Base-by-base conservation (phyloP, 2,797 vertebrate genomes). In the Clarias fuscus region DNA sequence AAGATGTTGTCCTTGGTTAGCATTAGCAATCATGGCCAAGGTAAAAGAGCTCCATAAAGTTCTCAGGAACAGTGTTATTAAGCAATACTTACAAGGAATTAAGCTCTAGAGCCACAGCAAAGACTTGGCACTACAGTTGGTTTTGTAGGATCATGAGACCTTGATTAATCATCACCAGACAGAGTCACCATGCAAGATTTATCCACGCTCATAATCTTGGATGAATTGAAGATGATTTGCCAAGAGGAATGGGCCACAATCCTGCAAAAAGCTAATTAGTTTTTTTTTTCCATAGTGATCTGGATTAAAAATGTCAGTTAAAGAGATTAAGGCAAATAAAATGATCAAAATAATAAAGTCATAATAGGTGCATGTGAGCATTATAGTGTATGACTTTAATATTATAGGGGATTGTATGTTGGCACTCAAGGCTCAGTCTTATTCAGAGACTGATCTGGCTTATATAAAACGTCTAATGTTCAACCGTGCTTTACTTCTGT, bases 221-320 rank as follows among this genome's bases (percentile, higher is more conserved):
- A 40, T 14, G 62, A 68, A 56, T 56, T 27, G 64, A 68, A 68
- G 64, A 56, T 68, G 80, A 68, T 82, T 70, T 82, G 64, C 80
- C 80, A 68, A 70, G 64, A 53, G 18, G 8, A 82, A 67, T 2
- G 43, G 33, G 43, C 79, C 78, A 65, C 78, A 65, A n/a, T 80
- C 22, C n/a, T 56, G 40, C 64, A 68, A 68, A 82, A 53, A 68
- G 43, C 48, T 56, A 68, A 68, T 82, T 20, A 33, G 1, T 11
- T 65, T 13, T 37, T 37, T 37, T 37, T 37, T 33, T 48, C n/a
- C 17, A 43, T 48, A 13, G 40, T 1, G 40, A 70, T 43, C 33
- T 27, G 11, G 64, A 56, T 82, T 56, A 56, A 43, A 82, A 56
- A 68, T 13, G 48, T 1, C 80, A 82, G 43, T 48, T 68, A 82